Percentiles rank a stretch among this genome's conserved stretches.
These are phyloP conservation scores for Tragopan temminckii DNA, from an alignment of 2,797 vertebrate genomes.

Conservation along the genomic window DNA sequence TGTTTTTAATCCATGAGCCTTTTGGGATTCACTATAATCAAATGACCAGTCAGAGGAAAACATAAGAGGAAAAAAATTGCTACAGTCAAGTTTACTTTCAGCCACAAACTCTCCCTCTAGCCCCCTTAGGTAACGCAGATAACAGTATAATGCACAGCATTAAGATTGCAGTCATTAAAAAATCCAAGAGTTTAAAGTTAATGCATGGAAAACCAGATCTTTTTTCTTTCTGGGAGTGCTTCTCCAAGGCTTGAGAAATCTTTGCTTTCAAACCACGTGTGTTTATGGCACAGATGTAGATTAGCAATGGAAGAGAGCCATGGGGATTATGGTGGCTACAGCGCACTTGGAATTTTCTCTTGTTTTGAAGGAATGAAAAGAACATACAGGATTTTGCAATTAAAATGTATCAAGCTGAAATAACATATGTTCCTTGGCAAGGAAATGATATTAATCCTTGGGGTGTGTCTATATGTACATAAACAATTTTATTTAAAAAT, in stretches of 20 bases:
- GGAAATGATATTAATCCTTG: not conserved
- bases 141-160: conserved; percentile 24
- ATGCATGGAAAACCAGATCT: conserved; percentile 26
- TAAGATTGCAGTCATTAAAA: conserved; percentile 35
- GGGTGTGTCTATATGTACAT: conserved; percentile 26
- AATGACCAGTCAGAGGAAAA: conserved; percentile 66
- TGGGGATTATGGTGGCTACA: not conserved
- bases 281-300: not conserved
- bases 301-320: conserved; percentile 42
- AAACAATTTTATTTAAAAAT: conserved; percentile 44
- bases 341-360: conserved; percentile 15
- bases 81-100: conserved; percentile 55
- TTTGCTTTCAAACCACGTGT: conserved; percentile 44
- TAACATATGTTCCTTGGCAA: conserved; percentile 54
- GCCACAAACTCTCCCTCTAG: conserved; percentile 10
- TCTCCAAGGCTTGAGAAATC: not conserved
- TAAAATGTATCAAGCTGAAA: conserved; percentile 59
- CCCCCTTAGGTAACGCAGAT: conserved; percentile 8
- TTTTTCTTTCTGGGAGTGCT: not conserved
- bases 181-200: not conserved
- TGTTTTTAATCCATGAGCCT: conserved; percentile 85
- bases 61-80: conserved; percentile 22
- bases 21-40: conserved; percentile 72
- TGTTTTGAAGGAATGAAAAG: conserved; percentile 16
- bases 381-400: conserved; percentile 50